Evolutionary conservation across 2,888 invertebrate species (phyloP), one percentile per base, ranked within the genome.

Genomic region (Eilema griseolum): DNA sequence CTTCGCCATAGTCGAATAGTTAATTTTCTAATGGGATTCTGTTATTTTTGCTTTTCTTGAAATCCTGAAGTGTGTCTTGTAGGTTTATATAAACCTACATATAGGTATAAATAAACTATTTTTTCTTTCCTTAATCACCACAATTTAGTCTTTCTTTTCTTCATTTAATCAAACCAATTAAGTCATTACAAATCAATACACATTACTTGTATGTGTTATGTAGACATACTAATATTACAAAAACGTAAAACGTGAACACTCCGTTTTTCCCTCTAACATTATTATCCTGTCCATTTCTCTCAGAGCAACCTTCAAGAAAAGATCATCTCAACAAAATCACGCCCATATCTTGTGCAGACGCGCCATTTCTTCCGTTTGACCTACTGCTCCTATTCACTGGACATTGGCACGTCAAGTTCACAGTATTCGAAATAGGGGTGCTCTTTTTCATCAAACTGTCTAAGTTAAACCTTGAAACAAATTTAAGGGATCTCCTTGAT

Each of bases 281-380:
- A 31, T 46, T 28, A 46, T 16, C 33, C 16, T 10, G 16, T 31
- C 31, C 24, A 31, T 31, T 56, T 23, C n/a, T 7, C 67, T 26
- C 61, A 46, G 11, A 28, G 26, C 31, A 59, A 59, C 37, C 56
- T 61, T 62, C 41, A 66, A 67, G 24, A 66, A 33, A 72, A 26
- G n/a, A 33, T 59, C 33, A 70, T 72, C 68, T 72, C 61, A 41
- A n/a, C 24, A 14, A 61, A 61, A 57, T 68, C 26, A 60, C 46
- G 26, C n/a, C 37, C 33, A 68, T 64, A 73, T 81, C 77, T 73
- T 64, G 52, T 64, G 52, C 37, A 28, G 63, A 65, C 72, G 46
- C 72, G 28, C 28, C 61, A 52, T 72, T 73, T 75, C 70, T 76
- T 72, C 69, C 72, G 67, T 76, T 71, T 81, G 81, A 79, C 76